Evolutionary conservation across 2,113 vertebrate genomes (phyloP), one percentile per base, ranked within the genome.

Genomic region (Panthera uncia): DNA sequence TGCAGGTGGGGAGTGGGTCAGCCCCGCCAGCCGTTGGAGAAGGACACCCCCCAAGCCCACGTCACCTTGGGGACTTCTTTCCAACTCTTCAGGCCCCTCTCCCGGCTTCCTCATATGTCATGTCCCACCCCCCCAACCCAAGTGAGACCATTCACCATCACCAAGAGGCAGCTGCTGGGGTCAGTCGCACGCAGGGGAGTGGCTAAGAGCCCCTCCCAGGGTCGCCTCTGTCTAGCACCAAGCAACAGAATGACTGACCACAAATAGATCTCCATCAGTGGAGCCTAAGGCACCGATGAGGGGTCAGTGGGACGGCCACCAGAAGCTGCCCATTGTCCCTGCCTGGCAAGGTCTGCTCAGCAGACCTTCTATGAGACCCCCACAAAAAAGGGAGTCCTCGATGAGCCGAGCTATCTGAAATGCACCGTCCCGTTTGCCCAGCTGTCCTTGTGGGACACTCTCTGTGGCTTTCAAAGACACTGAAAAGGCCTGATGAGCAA

Each of bases 391-490:
- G 23, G 33, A 15, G n/a, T 33, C 15, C 41, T 2, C 8, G 0
- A 4, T 6, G 7, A 5, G 57, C 21, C 0, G 0, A 29, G 50
- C 63, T 2, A 0, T 27, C n/a, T 33, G 63, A n/a, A 1, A 2
- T 0, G 33, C 50, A 19, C 63, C 1, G 3, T 13, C 71, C 63
- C 12, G 0, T 13, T 9, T 3, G 4, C 23, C 78, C 1, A 1
- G n/a, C 1, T 5, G 13, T 3, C 55, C 45, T 55, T 48, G 3
- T 19, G 0, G 4, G 29, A 5, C 12, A 45, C 66, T 74, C 29
- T 23, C 9, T 7, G 1, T 3, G 38, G 45, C 41, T 55, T 14
- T 12, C 2, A 0, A 12, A 10, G 25, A 31, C 11, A 0, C 68
- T 1, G 25, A 73, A 57, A 52, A 9, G 15, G 3, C 63, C 69